Base-by-base conservation (phyloP, 2,797 vertebrate genomes). In the Manis javanica region DNA sequence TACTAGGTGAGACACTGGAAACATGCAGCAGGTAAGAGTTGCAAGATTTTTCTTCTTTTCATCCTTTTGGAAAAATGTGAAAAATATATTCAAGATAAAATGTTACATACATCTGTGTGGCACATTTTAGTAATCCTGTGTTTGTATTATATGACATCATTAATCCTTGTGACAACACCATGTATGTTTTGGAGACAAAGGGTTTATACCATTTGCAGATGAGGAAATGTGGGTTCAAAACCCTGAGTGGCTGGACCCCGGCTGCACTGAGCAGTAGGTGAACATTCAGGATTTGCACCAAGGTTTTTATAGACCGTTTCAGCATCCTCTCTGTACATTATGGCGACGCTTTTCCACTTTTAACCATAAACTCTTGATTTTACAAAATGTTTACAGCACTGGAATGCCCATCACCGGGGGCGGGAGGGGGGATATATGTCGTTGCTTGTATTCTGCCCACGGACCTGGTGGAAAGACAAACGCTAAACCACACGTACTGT, bases 71-170 rank as follows among this genome's bases (percentile, higher is more conserved):
- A 66, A 89, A 84, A 83, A n/a, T 29, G 16, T 68, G 83, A 79
- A 88, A 96, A 83, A 77, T 39, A 63, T 37, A 61, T 83, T 91
- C 39, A 55, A 26, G 51, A 82, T 88, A 53, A 96, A 75, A 61
- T 8, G 42, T 29, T 81, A 10, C 19, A 10, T 23, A 12, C 18
- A 29, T 85, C 66, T 13, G n/a, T 13, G 19, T 7, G 63, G 37
- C 16, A 57, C 63, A 18, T 82, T 69, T 85, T 64, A 88, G 88
- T 68, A 77, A 64, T 69, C 57, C 29, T 42, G 23, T 55, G 12
- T 92, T 71, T 51, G 66, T 78, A 1, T 82, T 74, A 2, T 37
- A 26, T 89, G 31, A 29, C 15, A 46, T 57, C 18, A 21, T 71
- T 86, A 88, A 55, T 91, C 79, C 37, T 88, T 21, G 2, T 3